phyloP scores from a whole-genome alignment of 2,113 vertebrate genomes.

The Syngnathus typhle region DNA sequence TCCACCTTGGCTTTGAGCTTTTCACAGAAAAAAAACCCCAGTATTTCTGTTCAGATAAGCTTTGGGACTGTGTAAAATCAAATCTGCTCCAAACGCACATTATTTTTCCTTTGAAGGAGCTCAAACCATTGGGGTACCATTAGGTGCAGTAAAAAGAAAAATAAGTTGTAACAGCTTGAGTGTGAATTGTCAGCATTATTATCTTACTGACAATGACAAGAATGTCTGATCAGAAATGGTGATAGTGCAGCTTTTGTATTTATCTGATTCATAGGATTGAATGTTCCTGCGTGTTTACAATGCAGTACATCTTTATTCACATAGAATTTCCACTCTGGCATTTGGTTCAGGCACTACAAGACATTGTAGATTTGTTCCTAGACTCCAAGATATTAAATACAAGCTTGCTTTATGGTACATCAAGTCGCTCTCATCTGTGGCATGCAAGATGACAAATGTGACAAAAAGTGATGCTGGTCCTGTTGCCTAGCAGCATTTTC shows the following conservation, averaged over 20 bases:
- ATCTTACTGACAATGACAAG: background rate
- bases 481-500: background rate
- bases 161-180: background rate
- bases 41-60: background rate
- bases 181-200: background rate
- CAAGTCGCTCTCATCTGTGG: background rate
- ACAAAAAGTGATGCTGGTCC: background rate
- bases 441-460: background rate
- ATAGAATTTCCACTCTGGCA: background rate
- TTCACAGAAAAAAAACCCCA: background rate
- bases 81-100: background rate
- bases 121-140: background rate
- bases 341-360: background rate
- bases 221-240: background rate
- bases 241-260: background rate
- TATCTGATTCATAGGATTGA: too few species aligned
- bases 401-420: background rate
- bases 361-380: background rate
- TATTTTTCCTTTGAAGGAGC: background rate
- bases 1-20: background rate
- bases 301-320: too few species aligned
- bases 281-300: background rate
- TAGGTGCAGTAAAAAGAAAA: background rate
- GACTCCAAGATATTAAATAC: background rate
- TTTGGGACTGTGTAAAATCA: background rate